Percentiles rank a stretch among this genome's conserved stretches.
Conservation (phyloP, 2,888 invertebrate species). For the Nemapogon koenigi region DNA sequence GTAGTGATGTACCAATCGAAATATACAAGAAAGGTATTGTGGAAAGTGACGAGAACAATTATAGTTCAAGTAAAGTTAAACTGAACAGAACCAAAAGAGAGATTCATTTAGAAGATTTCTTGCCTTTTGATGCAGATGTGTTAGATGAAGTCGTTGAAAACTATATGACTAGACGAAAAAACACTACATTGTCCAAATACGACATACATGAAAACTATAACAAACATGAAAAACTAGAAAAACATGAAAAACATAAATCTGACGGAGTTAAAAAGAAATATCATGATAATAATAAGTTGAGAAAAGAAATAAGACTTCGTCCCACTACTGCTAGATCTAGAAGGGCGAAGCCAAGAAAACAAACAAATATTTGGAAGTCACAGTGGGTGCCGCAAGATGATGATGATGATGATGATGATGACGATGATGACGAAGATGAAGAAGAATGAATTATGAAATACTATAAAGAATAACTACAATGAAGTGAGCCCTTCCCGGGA, state of each 20-base stretch:
- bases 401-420: constrained; percentile 31
- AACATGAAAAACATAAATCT: too few relatives aligned
- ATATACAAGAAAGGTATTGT: constrained; percentile 68
- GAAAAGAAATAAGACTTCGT: too few relatives aligned
- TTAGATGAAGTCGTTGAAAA: constrained; percentile 48
- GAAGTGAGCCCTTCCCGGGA: too few relatives aligned
- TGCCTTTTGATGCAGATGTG: constrained; percentile 46
- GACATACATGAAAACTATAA: too few relatives aligned
- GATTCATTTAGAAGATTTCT: constrained; percentile 43
- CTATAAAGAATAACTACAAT: background rate
- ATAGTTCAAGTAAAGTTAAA: constrained; percentile 24
- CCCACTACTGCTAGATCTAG: too few relatives aligned
- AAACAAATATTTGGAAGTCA: too few relatives aligned
- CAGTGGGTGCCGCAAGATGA: too few relatives aligned
- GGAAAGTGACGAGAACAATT: constrained; percentile 53
- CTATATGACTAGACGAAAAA: constrained; percentile 40
- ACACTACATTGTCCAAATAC: too few relatives aligned
- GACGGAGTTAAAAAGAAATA: too few relatives aligned
- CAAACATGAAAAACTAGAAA: too few relatives aligned
- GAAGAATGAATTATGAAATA: constrained; percentile 10
- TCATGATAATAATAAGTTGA: too few relatives aligned
- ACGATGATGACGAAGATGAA: constrained; percentile 25
- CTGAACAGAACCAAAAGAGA: constrained; percentile 37
- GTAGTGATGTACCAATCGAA: constrained; percentile 56
- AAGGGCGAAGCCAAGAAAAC: too few relatives aligned